Evolutionary conservation across 2,888 invertebrate genomes (phyloP).

Genomic region (Pantelozetes paolii): DNA sequence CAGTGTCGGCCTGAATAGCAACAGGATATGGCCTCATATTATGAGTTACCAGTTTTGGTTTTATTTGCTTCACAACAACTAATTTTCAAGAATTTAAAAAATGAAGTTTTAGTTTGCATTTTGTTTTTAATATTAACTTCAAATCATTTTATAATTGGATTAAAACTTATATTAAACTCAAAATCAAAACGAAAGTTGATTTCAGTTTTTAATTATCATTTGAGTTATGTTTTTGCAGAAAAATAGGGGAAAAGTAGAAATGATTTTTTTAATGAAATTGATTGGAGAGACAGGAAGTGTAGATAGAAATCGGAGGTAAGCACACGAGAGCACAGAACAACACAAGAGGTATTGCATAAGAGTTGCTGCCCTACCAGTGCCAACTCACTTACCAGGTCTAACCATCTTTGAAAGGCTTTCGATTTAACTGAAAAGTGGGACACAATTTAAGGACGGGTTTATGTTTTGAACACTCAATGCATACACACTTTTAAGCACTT

Average conservation of each 20-base stretch:
- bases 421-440: constrained; percentile 23
- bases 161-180: too few relatives aligned
- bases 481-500: background rate
- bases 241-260: background rate
- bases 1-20: constrained; percentile 32
- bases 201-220: too few relatives aligned
- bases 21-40: constrained; percentile 39
- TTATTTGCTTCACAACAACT: constrained; percentile 12
- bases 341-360: constrained; percentile 6
- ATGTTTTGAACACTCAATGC: background rate
- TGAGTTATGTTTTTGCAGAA: background rate
- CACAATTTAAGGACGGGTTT: constrained; percentile 28
- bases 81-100: background rate
- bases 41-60: constrained; percentile 30
- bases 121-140: too few relatives aligned
- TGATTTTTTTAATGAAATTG: constrained; percentile 3
- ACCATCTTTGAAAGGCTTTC: constrained; percentile 38
- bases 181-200: too few relatives aligned
- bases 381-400: constrained; percentile 37
- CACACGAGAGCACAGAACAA: background rate
- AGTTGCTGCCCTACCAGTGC: constrained; percentile 16
- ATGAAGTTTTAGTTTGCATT: background rate
- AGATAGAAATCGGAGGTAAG: constrained; percentile 31
- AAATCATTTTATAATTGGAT: too few relatives aligned
- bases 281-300: constrained; percentile 25